These are phyloP conservation scores for Oscheius onirici DNA, from an alignment of 2,888 invertebrate species.

Conservation along the genomic window DNA sequence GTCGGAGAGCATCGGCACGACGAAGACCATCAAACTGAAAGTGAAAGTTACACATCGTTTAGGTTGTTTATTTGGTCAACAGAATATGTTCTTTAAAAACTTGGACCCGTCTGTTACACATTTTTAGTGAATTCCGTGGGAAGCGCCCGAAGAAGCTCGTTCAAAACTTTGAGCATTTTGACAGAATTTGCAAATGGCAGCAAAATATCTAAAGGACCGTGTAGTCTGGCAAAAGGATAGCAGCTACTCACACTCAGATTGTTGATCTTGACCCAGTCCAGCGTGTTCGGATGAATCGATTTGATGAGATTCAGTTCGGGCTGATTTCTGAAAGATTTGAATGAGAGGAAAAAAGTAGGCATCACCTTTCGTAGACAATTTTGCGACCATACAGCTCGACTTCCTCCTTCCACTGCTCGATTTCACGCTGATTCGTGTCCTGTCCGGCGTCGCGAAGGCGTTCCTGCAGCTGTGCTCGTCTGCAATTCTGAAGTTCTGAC, in stretches of 20 bases:
- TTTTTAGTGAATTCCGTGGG: too few species aligned
- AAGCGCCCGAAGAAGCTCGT: too few species aligned
- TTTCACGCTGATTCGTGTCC: slow-evolving; percentile 18
- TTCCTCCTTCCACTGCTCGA: slow-evolving; percentile 34
- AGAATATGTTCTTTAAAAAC: too few species aligned
- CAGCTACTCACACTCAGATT: slow-evolving; percentile 33
- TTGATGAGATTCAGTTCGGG: slow-evolving; percentile 37
- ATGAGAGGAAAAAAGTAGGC: neutral
- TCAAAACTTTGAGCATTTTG: too few species aligned
- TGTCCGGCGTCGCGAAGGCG: slow-evolving; percentile 25
- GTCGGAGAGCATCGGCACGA: slow-evolving; percentile 68
- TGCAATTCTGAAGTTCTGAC: too few species aligned
- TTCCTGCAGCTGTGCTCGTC: slow-evolving; percentile 28
- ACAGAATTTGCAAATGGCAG: too few species aligned
- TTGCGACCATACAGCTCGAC: slow-evolving; percentile 24
- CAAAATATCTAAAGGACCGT: too few species aligned
- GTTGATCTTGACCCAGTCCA: slow-evolving; percentile 57
- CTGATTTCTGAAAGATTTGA: slow-evolving; percentile 34
- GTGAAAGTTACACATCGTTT: too few species aligned
- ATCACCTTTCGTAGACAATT: slow-evolving; percentile 35
- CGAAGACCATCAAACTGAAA: slow-evolving; percentile 71
- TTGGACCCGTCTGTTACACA: too few species aligned
- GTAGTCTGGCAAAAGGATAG: too few species aligned
- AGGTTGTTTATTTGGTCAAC: too few species aligned
- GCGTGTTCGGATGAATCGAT: slow-evolving; percentile 32